These are phyloP conservation scores for Stictonetta naevosa DNA, from an alignment of 2,113 vertebrate genomes.

Conservation along the genomic window DNA sequence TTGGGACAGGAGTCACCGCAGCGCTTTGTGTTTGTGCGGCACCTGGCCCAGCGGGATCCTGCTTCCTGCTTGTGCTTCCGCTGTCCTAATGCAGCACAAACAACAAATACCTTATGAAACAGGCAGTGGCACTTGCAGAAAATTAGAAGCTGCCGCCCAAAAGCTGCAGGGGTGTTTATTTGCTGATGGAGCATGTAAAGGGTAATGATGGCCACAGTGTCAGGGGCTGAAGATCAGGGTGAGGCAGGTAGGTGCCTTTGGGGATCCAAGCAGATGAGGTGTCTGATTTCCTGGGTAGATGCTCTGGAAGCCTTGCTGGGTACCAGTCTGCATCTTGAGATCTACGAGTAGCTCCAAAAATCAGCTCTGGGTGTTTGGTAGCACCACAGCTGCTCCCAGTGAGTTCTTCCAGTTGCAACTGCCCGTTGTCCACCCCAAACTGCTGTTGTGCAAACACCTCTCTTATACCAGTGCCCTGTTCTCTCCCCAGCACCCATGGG, in stretches of 20 bases:
- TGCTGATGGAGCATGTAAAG: background rate
- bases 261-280: background rate
- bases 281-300: accelerated
- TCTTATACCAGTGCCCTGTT: background rate
- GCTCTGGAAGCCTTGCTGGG: background rate
- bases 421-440: background rate
- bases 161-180: background rate
- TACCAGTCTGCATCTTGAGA: background rate
- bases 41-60: background rate
- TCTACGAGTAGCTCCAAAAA: background rate
- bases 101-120: background rate
- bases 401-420: accelerated
- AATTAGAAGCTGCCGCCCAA: background rate
- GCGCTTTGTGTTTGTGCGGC: background rate
- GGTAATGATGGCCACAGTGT: accelerated
- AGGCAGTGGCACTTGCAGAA: background rate
- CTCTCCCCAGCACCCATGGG: too few species aligned
- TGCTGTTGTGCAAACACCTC: accelerated
- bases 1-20: background rate
- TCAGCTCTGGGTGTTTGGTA: accelerated
- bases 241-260: background rate
- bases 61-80: background rate
- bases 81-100: background rate
- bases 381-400: background rate
- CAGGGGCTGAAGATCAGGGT: background rate